Evolutionary conservation across 2,113 vertebrate species (phyloP), one percentile per base, ranked within the genome.

Genomic region (Hippocampus mohnikei): DNA sequence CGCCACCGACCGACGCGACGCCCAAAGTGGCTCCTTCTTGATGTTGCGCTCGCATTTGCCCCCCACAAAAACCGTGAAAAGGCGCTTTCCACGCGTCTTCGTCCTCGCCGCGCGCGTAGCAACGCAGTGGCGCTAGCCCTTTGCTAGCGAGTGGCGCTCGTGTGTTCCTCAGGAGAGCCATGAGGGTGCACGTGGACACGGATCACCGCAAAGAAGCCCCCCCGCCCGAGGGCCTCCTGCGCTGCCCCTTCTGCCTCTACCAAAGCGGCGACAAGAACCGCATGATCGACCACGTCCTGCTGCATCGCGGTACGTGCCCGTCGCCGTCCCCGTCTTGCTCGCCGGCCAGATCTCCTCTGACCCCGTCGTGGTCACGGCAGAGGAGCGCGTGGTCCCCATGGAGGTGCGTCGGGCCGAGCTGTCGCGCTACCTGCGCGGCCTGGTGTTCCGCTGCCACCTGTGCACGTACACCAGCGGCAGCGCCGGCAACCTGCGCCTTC

Each of bases 201-300:
- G 81, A 78, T 29, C 89, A 90, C 63, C 74, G 73, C 8, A 78
- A 77, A n/a, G 21, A 70, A 29, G 64, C 81, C 0, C 70, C 75
- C 5, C 70, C 77, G 15, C 58, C 70, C 48, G 85, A 75, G 59
- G 72, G 74, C 69, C 75, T 88, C 69, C 75, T 88, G 10, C 66
- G 77, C 78, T 90, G 89, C 68, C 87, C 87, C 11, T 85, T 90
- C 73, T 90, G 89, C 71, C 85, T 89, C n/a, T 90, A 89, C 82
- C 84, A 85, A 61, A 85, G 82, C 74, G 86, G 79, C 60, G 86
- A 80, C 76, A 89, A 86, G 69, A 86, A 87, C 61, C 82, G 77
- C 84, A 88, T 90, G 89, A 89, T 90, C 3, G 89, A 90, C 50
- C 89, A 90, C 81, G 79, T 90, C 8, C 29, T 85, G 42, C 41